A percentile compares a stretch with the other conserved stretches of the same genome.
Evolutionary conservation across 1,140 invertebrate species (phyloP).

Genomic region (Ips typographus): DNA sequence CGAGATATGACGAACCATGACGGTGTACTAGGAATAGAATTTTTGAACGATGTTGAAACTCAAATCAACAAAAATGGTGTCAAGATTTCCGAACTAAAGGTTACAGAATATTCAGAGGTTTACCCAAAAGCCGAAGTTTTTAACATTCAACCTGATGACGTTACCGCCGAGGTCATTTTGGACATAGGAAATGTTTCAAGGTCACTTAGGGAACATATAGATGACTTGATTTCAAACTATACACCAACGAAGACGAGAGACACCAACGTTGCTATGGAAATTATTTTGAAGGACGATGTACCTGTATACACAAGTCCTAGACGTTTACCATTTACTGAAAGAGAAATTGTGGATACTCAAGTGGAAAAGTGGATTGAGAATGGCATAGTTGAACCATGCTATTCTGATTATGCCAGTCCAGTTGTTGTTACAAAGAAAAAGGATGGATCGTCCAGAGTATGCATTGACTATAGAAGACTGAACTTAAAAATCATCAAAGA

Average conservation of each 20-base stretch:
- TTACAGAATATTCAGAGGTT: neutral
- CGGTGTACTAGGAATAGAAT: neutral
- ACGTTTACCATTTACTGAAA: conserved; percentile 21
- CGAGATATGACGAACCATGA: too few species aligned
- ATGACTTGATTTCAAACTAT: conserved; percentile 1
- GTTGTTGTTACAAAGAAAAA: conserved; percentile 54
- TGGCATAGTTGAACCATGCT: conserved; percentile 38
- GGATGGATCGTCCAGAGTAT: conserved; percentile 49
- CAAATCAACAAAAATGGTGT: neutral
- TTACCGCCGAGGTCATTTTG: neutral
- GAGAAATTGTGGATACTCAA: conserved; percentile 26
- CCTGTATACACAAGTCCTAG: conserved; percentile 30
- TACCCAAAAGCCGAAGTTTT: neutral
- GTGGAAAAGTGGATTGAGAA: conserved; percentile 33
- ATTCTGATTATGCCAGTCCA: conserved; percentile 53
- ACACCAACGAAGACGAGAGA: neutral
- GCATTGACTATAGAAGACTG: conserved; percentile 55
- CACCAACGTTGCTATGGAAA: neutral
- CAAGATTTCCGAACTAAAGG: neutral
- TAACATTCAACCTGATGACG: neutral
- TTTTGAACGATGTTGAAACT: neutral
- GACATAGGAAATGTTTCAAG: neutral
- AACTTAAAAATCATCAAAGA: conserved; percentile 50
- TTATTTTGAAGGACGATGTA: conserved; percentile 32
- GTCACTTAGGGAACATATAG: neutral